A percentile compares a stretch with the other conserved stretches of the same genome.
These are phyloP conservation scores for Drosophila orena DNA, from an alignment of 1,140 invertebrate species.

Conservation along the genomic window DNA sequence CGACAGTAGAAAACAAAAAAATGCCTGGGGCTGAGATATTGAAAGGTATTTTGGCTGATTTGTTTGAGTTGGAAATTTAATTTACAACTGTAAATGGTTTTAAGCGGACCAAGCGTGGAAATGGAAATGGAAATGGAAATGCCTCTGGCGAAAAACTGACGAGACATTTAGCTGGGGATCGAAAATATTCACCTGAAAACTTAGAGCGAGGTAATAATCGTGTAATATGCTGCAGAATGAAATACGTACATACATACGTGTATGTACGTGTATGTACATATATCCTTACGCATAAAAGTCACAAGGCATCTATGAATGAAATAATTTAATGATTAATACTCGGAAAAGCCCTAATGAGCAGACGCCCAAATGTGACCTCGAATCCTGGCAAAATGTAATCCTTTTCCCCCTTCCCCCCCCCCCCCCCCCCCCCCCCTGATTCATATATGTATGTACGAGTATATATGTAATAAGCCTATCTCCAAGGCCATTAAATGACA, in stretches of 20 bases:
- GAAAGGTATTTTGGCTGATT: conserved; percentile 82
- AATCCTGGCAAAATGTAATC: background rate
- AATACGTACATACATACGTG: background rate
- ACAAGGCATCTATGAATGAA: background rate
- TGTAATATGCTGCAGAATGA: background rate
- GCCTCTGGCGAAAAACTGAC: conserved; percentile 2
- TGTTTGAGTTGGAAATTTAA: conserved; percentile 82
- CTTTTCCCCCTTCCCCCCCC: too few relatives aligned
- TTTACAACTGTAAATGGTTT: conserved; percentile 82
- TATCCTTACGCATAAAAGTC: background rate
- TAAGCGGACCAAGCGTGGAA: conserved; percentile 29
- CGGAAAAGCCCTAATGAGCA: background rate
- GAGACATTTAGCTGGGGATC: background rate
- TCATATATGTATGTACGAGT: background rate
- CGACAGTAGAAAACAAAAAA: conserved; percentile 29
- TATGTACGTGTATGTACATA: too few relatives aligned
- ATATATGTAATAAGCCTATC: background rate
- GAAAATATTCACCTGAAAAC: conserved; percentile 13
- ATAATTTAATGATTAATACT: conserved; percentile 7
- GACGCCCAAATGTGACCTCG: background rate
- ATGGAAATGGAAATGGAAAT: conserved; percentile 15
- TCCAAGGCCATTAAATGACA: conserved; percentile 19
- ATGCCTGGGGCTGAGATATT: conserved; percentile 69
- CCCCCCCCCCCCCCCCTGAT: too few relatives aligned
- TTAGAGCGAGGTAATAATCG: background rate